These are phyloP conservation scores for Megaceryle torquata DNA, from an alignment of 2,113 vertebrate genomes.

Conservation along the genomic window DNA sequence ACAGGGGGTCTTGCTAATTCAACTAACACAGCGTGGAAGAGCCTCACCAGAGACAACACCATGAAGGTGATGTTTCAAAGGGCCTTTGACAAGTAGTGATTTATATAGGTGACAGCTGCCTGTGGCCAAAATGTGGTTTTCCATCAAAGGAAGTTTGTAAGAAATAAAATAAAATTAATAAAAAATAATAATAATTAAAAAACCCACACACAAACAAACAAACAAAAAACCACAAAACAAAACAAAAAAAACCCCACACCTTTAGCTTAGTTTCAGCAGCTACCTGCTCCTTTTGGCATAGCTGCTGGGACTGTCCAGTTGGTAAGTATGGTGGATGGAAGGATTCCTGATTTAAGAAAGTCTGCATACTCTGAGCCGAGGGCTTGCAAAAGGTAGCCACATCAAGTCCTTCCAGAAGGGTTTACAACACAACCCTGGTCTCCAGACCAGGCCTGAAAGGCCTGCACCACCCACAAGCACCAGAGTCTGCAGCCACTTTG, in stretches of 20 bases:
- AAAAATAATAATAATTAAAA: neutral
- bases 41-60: neutral
- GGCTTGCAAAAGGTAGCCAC: too few species aligned
- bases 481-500: neutral
- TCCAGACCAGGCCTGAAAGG: neutral
- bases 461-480: neutral
- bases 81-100: neutral
- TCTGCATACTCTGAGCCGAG: fast-evolving
- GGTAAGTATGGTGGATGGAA: fast-evolving
- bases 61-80: neutral
- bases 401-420: neutral
- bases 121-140: neutral
- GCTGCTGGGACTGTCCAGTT: too few species aligned
- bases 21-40: neutral
- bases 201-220: too few species aligned
- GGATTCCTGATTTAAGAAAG: fast-evolving
- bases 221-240: neutral
- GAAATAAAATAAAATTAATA: neutral
- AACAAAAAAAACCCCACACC: too few species aligned
- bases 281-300: neutral
- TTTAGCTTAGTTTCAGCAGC: neutral
- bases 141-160: neutral
- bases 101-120: neutral
- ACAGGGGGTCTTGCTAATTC: neutral
- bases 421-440: neutral